Evolutionary conservation across 2,113 vertebrate genomes (phyloP).

Genomic region (Tiliqua scincoides): DNA sequence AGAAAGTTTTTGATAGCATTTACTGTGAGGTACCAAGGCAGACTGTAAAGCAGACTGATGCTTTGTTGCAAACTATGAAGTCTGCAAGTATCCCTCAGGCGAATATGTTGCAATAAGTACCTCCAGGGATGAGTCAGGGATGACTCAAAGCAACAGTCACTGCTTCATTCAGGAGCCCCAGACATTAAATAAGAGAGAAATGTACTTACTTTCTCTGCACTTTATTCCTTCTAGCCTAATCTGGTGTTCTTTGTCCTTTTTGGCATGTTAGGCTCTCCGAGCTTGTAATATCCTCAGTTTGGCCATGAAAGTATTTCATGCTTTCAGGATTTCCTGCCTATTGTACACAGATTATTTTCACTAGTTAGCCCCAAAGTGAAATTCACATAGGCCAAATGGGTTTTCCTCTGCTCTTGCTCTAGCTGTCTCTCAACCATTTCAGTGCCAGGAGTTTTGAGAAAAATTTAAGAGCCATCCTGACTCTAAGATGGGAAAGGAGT

Average conservation of each 20-base stretch:
- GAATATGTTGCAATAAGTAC: background rate
- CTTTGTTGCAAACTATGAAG: constrained; percentile 19
- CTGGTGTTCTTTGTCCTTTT: background rate
- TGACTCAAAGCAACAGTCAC: background rate
- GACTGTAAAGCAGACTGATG: background rate
- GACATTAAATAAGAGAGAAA: background rate
- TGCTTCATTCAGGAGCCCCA: background rate
- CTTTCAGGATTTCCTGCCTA: background rate
- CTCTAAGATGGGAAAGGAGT: too few species aligned
- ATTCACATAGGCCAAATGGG: too few species aligned
- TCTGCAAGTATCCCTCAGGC: background rate
- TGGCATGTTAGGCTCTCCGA: background rate
- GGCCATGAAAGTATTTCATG: background rate
- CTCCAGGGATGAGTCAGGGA: background rate
- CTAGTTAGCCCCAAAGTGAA: background rate
- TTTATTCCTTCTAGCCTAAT: background rate
- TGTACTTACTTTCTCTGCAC: background rate
- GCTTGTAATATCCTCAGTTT: background rate
- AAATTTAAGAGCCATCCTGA: too few species aligned
- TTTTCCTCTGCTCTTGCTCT: too few species aligned
- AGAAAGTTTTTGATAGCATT: background rate
- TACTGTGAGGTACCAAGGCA: background rate
- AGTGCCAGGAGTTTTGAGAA: too few species aligned
- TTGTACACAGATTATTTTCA: background rate
- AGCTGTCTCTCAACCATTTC: too few species aligned